Evolutionary conservation across 2,113 vertebrate species (phyloP).

Genomic region (Prolemur simus): DNA sequence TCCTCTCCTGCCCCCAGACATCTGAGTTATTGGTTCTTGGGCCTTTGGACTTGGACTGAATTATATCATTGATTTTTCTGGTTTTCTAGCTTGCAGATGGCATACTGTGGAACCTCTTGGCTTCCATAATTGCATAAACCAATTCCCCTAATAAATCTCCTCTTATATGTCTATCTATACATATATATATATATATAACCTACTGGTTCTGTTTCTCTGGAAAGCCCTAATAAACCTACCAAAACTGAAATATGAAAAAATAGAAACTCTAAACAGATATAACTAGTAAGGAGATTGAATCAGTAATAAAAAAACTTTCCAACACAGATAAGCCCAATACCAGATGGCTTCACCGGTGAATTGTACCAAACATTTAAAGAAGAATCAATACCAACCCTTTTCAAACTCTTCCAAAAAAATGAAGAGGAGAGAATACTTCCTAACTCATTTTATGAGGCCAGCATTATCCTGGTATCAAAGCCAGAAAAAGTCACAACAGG

Average conservation of each 20-base stretch:
- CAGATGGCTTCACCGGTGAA: background rate
- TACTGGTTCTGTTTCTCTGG: background rate
- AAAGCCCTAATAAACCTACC: background rate
- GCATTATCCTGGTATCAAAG: background rate
- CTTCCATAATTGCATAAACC: background rate
- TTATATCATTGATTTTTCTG: background rate
- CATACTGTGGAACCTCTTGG: background rate
- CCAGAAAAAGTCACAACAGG: background rate
- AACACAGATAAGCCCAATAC: background rate
- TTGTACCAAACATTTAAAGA: conserved; percentile 3
- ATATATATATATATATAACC: background rate
- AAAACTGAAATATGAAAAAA: background rate
- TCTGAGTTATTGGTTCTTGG: background rate
- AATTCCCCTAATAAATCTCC: background rate
- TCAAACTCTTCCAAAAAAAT: background rate
- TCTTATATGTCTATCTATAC: background rate
- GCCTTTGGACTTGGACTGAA: background rate
- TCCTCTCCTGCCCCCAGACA: background rate
- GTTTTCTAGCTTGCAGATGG: background rate
- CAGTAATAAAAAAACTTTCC: background rate
- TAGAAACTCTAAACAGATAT: background rate
- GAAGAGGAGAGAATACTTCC: background rate
- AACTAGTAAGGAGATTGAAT: background rate
- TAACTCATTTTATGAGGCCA: background rate
- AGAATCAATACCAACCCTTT: background rate